Evolutionary conservation across 2,797 vertebrate genomes (phyloP), one percentile per base, ranked within the genome.

Genomic region (Discoglossus pictus): DNA sequence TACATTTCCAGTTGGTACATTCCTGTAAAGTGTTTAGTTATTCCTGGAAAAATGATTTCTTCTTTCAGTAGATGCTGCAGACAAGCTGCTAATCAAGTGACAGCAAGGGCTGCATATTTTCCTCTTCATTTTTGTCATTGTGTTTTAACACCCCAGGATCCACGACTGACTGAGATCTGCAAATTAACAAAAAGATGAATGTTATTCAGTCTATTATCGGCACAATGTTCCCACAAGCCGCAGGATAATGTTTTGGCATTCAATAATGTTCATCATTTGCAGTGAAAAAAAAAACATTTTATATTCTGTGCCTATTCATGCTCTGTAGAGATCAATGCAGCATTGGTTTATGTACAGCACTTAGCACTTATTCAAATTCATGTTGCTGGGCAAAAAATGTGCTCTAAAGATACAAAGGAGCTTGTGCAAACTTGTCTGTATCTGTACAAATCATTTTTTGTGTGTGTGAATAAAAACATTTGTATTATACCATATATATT

Each of bases 71-170:
- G 24, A 42, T 20, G 1, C 46, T 67, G 66, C 15, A 69, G 75
- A 81, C 70, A 68, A 79, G 52, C 47, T 64, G 53, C 88, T 86
- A 99, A 90, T 99, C 96, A 86, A 99, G 92, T 40, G 96, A 97
- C 71, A 99, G 95, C 82, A 99, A 90, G 16, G 97, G 97, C 80
- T 99, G 96, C 91, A 96, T 93, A 88, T 98, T 99, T 84, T 99
- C 96, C 35, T 98, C 97, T 21, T 96, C 95, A 0, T 89, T 92
- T 86, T 95, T 95, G 77, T 93, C 96, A 55, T 94, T 90, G 79
- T 90, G 91, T 76, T 97, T 98, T 74, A 98, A 90, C 73, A 96
- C 93, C 17, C 93, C 94, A 1, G 97, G 95, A 74, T 99, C 96
- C 85, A 98, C 96, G 74, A 98, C 96, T 0, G 96, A 99, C 69